Evolutionary conservation across 2,797 vertebrate genomes (phyloP).

Genomic region (Scomberomorus guttatus): DNA sequence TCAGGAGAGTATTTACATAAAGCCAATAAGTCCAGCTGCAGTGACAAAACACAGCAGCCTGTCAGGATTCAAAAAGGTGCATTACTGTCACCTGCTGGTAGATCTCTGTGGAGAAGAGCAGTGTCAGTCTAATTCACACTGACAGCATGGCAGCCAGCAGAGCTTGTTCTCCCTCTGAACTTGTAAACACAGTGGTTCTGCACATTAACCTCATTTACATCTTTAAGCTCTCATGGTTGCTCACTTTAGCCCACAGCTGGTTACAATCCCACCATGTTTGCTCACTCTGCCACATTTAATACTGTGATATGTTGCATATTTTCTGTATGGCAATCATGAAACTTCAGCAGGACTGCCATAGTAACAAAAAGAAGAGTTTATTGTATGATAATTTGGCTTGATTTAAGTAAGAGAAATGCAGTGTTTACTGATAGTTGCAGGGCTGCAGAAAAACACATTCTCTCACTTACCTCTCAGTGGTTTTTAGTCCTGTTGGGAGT

Average conservation of each 20-base stretch:
- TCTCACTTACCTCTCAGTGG: not conserved
- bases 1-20: constrained; percentile 26
- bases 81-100: constrained; percentile 55
- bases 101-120: constrained; percentile 12
- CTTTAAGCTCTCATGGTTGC: constrained; percentile 4
- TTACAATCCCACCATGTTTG: constrained; percentile 17
- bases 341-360: not conserved
- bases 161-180: constrained; percentile 29
- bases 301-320: not conserved
- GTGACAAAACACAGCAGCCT: not conserved
- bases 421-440: not conserved
- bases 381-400: not conserved
- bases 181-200: constrained; percentile 43
- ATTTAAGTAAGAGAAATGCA: not conserved
- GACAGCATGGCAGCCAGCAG: constrained; percentile 29
- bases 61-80: constrained; percentile 23
- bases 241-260: constrained; percentile 31
- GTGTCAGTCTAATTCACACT: not conserved
- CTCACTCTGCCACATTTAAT: constrained; percentile 19
- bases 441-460: not conserved
- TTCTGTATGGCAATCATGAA: not conserved
- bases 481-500: not conserved
- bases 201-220: constrained; percentile 51
- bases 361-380: not conserved
- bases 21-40: constrained; percentile 3